phyloP scores from a whole-genome alignment of 2,113 vertebrate genomes.

The Trichomycterus rosablanca region DNA sequence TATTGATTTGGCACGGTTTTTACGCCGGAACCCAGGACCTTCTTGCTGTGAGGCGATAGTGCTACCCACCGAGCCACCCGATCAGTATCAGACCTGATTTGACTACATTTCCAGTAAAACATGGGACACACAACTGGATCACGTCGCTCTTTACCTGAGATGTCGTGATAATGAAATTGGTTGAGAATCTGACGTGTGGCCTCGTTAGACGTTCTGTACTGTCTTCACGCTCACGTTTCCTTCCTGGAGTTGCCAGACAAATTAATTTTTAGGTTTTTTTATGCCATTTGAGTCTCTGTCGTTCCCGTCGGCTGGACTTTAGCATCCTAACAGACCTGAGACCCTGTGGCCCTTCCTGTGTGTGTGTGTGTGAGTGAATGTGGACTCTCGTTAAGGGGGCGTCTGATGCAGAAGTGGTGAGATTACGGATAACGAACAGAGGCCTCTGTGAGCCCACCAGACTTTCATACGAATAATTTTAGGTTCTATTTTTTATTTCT shows the following conservation, averaged over 20 bases:
- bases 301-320: conserved; percentile 42
- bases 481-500: conserved; percentile 60
- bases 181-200: neutral
- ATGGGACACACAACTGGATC: too few species aligned
- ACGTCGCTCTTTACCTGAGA: too few species aligned
- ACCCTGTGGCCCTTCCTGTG: conserved; percentile 43
- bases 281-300: conserved; percentile 25
- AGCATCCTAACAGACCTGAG: conserved; percentile 41
- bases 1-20: too few species aligned
- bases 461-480: conserved; percentile 7
- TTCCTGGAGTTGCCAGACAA: neutral
- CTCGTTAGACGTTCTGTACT: neutral
- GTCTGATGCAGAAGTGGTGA: conserved; percentile 25
- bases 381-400: conserved; percentile 46
- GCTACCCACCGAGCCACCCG: too few species aligned
- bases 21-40: too few species aligned
- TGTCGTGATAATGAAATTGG: too few species aligned
- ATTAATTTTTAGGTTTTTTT: neutral
- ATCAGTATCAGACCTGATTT: too few species aligned
- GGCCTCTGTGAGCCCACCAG: conserved; percentile 33
- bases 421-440: conserved; percentile 39
- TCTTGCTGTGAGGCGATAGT: too few species aligned
- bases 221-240: neutral
- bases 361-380: conserved; percentile 7
- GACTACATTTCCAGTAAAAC: too few species aligned